Conservation (phyloP, 2,888 invertebrate species). For the Limenitis camilla region DNA sequence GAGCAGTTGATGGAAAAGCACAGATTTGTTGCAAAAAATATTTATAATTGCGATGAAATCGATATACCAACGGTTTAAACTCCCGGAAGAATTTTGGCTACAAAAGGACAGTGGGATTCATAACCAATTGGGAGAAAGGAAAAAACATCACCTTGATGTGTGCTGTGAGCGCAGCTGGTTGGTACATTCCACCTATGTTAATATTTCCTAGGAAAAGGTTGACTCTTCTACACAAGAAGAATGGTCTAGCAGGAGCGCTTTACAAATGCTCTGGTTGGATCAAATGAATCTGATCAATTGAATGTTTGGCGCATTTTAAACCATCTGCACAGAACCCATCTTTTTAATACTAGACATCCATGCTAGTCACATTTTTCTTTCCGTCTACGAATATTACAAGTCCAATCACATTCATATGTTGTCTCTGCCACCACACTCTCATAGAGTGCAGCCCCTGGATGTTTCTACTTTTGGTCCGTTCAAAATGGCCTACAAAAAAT, state of each 20-base stretch:
- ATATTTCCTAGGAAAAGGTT: slow-evolving; percentile 51
- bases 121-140: slow-evolving; percentile 47
- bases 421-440: slow-evolving; percentile 28
- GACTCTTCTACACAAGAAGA: slow-evolving; percentile 41
- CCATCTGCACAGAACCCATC: slow-evolving; percentile 25
- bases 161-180: slow-evolving; percentile 44
- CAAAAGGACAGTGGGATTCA: slow-evolving; percentile 47
- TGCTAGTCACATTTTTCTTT: slow-evolving; percentile 25
- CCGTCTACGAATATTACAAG: slow-evolving; percentile 29
- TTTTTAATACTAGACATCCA: slow-evolving; percentile 27
- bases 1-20: slow-evolving; percentile 28
- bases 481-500: slow-evolving; percentile 30
- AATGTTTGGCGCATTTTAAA: slow-evolving; percentile 31
- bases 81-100: slow-evolving; percentile 42
- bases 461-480: slow-evolving; percentile 26
- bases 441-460: slow-evolving; percentile 28
- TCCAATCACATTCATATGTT: slow-evolving; percentile 25
- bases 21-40: slow-evolving; percentile 31
- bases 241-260: slow-evolving; percentile 44
- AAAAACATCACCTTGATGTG: slow-evolving; percentile 47
- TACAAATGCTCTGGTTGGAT: slow-evolving; percentile 35
- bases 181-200: slow-evolving; percentile 54
- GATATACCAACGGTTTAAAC: slow-evolving; percentile 46
- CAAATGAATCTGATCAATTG: too few species aligned
- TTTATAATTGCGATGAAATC: slow-evolving; percentile 52